phyloP scores from a whole-genome alignment of 2,888 invertebrate genomes.

The Diplolepis rosae region DNA sequence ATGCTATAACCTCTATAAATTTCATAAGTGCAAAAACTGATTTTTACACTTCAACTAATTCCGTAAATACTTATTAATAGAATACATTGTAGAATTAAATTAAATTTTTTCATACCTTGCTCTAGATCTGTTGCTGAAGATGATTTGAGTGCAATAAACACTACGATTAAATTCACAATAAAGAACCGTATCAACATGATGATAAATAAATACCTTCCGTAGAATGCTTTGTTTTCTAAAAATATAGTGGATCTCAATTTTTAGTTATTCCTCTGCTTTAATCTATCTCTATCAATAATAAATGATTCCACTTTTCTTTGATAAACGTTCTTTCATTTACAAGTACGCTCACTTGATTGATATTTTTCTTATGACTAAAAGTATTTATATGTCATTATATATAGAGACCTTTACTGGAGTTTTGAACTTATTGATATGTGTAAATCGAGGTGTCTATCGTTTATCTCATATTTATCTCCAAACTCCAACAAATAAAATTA shows the following conservation, averaged over 20 bases:
- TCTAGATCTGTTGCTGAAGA: not conserved
- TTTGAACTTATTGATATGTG: not conserved
- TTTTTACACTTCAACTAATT: not conserved
- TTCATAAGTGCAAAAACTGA: not conserved
- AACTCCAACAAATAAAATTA: not conserved
- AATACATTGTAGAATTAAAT: not conserved
- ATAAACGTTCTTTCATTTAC: slow-evolving; percentile 1
- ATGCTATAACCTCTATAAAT: not conserved
- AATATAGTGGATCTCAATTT: not conserved
- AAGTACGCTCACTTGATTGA: not conserved
- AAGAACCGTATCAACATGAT: not conserved
- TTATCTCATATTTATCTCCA: not conserved
- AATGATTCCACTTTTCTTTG: not conserved
- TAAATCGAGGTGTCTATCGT: not conserved
- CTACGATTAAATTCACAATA: not conserved
- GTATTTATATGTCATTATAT: too few species aligned
- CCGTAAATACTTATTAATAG: too few species aligned
- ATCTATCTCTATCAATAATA: not conserved
- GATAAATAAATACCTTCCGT: not conserved
- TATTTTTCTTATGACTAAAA: not conserved
- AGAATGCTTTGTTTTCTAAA: not conserved
- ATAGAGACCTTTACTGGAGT: not conserved
- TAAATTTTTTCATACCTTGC: not conserved
- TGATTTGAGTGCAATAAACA: not conserved
- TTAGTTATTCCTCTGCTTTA: not conserved